Evolutionary conservation across 2,113 vertebrate genomes (phyloP).

Genomic region (Ceyx margarethae): DNA sequence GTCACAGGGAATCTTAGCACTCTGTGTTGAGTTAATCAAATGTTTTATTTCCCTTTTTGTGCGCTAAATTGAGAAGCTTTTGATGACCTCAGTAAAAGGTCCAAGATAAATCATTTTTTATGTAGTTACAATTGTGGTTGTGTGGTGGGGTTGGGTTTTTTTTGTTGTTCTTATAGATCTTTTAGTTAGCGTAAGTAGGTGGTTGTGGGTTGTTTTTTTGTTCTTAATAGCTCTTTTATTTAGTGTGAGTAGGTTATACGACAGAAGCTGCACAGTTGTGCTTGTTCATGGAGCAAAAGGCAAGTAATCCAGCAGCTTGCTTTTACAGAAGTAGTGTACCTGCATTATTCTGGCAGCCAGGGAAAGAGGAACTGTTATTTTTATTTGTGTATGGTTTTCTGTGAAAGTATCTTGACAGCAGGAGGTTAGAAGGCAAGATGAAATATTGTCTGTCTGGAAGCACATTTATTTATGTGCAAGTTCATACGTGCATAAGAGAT

Average conservation of each 20-base stretch:
- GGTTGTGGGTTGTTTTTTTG: background rate
- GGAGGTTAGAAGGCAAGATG: constrained; percentile 51
- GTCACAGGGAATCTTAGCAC: background rate
- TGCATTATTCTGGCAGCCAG: background rate
- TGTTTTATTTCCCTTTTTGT: background rate
- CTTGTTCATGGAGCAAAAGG: background rate
- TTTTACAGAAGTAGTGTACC: background rate
- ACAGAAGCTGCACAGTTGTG: background rate
- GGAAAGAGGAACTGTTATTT: constrained; percentile 34
- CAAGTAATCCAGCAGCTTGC: background rate
- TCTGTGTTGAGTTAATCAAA: background rate
- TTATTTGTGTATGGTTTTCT: constrained; percentile 36
- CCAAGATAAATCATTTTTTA: background rate
- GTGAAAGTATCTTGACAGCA: constrained; percentile 39
- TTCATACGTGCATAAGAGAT: constrained; percentile 42
- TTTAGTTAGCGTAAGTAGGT: too few relatives aligned
- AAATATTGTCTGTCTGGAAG: constrained; percentile 45
- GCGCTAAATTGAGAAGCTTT: background rate
- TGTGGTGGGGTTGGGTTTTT: background rate
- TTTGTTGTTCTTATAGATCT: too few relatives aligned
- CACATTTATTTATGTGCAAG: constrained; percentile 46
- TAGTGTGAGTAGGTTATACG: background rate
- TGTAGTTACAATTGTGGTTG: background rate
- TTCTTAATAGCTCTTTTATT: background rate
- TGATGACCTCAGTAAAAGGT: background rate